phyloP scores from a whole-genome alignment of 2,797 vertebrate genomes.

The Lerista edwardsae region DNA sequence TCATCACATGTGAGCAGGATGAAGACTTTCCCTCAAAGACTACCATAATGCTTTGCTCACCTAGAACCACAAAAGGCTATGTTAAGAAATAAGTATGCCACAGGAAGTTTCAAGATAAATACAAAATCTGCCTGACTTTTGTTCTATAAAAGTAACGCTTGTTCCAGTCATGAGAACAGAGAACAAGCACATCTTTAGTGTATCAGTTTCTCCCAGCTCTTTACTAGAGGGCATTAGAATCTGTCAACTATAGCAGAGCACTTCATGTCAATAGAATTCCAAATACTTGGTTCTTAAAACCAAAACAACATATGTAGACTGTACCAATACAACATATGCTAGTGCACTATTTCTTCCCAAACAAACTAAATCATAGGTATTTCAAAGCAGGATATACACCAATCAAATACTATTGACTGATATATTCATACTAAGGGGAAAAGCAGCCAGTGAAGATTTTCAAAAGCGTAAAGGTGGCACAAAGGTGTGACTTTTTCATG shows the following conservation, averaged over 20 bases:
- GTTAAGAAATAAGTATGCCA: slow-evolving; percentile 11
- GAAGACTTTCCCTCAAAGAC: neutral
- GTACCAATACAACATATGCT: neutral
- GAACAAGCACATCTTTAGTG: neutral
- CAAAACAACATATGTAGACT: neutral
- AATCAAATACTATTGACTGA: too few relatives aligned
- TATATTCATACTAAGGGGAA: neutral
- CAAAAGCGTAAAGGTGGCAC: too few relatives aligned
- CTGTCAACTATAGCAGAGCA: neutral
- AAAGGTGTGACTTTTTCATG: too few relatives aligned
- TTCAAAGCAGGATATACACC: too few relatives aligned
- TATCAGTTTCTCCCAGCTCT: neutral
- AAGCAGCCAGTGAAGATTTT: neutral
- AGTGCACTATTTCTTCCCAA: neutral
- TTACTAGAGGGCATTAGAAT: neutral
- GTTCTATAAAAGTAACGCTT: slow-evolving; percentile 5
- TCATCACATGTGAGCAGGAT: neutral
- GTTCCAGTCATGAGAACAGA: neutral
- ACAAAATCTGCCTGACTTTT: slow-evolving; percentile 1
- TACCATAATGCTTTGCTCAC: neutral
- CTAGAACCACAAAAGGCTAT: neutral
- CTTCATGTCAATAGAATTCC: neutral
- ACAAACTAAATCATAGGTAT: neutral
- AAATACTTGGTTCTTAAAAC: neutral
- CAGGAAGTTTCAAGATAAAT: slow-evolving; percentile 20